Base-by-base conservation (phyloP, 2,113 vertebrate species). In the Oenanthe melanoleuca region DNA sequence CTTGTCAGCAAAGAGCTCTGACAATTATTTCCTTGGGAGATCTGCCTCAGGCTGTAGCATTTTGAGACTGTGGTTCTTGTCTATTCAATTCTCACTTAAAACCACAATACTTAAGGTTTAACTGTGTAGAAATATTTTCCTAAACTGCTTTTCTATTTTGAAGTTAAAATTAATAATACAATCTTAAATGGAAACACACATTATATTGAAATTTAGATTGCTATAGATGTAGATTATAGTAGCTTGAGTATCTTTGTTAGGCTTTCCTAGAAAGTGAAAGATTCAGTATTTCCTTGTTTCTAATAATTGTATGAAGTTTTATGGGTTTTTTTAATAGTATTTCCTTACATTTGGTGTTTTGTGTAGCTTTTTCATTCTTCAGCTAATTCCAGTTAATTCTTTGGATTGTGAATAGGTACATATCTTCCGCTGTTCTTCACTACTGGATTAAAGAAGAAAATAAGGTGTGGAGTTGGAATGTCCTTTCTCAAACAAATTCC, bases 1-100 rank as follows among this genome's bases (percentile, higher is more conserved):
- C 40, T 75, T 81, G 74, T 75, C 81, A 88, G 74, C 53, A 45
- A 87, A 84, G 64, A 37, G 33, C 26, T 79, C 40, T 84, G 60
- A 13, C 61, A 91, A n/a, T 85, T 81, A 80, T 88, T 94, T 96
- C 85, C 66, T 75, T 37, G 45, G 55, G 74, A 88, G 59, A 82
- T 60, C 37, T 79, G 38, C 66, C 71, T 57, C 63, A 33, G 67
- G 61, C 81, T 5, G 3, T 60, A 71, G n/a, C 50, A 91, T 87
- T 93, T 85, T 75, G 70, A 87, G 33, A 4, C 16, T 45, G 33
- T 72, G 14, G 21, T 60, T 81, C 42, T 75, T 8, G 2, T 80
- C 66, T 88, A 6, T 66, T 85, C 65, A 85, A 8, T 87, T 96
- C 49, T 89, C 20, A 38, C 49, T 85, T 89, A 82, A 72, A 89